Conservation (phyloP, 2,888 invertebrate species). For the Digitonthophagus gazella region DNA sequence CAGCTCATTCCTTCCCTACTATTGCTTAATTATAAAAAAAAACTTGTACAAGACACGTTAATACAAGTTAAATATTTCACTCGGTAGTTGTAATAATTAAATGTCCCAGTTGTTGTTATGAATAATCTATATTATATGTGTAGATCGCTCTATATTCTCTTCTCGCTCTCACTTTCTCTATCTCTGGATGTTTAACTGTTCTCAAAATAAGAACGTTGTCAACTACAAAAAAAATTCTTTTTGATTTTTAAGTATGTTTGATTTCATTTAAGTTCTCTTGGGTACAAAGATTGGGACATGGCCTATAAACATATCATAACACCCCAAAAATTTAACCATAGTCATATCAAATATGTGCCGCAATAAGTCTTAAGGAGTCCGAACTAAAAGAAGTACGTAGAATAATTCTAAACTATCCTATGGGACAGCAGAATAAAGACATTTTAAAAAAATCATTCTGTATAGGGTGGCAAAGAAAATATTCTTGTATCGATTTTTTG, state of each 20-base stretch:
- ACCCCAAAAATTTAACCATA: slow-evolving; percentile 29
- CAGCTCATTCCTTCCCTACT: slow-evolving; percentile 37
- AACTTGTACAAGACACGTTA: not conserved
- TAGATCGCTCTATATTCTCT: slow-evolving; percentile 25
- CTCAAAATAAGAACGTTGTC: slow-evolving; percentile 19
- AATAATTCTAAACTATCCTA: slow-evolving; percentile 19
- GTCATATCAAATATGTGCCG: slow-evolving; percentile 47
- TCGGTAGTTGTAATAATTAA: slow-evolving; percentile 18
- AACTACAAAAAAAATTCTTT: slow-evolving; percentile 5
- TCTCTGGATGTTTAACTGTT: slow-evolving; percentile 29
- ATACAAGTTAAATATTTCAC: not conserved
- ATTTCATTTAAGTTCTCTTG: slow-evolving; percentile 19
- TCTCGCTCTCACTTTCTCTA: slow-evolving; percentile 27
- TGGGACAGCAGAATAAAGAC: slow-evolving; percentile 29
- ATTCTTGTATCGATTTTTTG: slow-evolving; percentile 3
- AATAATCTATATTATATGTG: not conserved
- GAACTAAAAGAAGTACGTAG: too few species aligned
- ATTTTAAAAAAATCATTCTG: not conserved
- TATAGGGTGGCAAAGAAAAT: slow-evolving; percentile 1
- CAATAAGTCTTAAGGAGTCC: slow-evolving; percentile 38
- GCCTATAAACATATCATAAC: slow-evolving; percentile 47
- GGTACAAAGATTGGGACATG: slow-evolving; percentile 39
- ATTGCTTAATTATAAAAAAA: slow-evolving; percentile 19
- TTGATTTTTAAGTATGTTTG: not conserved
- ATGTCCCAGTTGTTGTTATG: slow-evolving; percentile 37